phyloP scores from a whole-genome alignment of 2,113 vertebrate species.

The Prolemur simus region DNA sequence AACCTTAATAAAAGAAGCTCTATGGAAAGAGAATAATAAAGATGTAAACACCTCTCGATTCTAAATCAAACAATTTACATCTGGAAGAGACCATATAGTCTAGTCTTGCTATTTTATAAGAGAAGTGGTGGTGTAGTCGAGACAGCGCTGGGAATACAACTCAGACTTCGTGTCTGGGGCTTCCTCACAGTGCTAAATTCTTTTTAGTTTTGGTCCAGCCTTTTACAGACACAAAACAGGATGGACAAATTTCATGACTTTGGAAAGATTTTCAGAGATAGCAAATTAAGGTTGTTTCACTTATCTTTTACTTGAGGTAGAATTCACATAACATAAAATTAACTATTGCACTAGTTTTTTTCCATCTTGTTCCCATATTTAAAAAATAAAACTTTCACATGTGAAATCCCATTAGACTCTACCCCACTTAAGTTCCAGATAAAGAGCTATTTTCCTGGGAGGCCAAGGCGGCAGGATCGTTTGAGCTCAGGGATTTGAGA shows the following conservation, averaged over 20 bases:
- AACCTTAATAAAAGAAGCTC: not conserved
- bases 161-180: not conserved
- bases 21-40: not conserved
- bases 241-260: not conserved
- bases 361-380: not conserved
- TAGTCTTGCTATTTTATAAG: not conserved
- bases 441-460: slow-evolving; percentile 29
- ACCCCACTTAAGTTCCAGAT: slow-evolving; percentile 10
- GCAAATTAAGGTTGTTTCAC: not conserved
- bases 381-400: not conserved
- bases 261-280: not conserved
- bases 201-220: not conserved
- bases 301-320: not conserved
- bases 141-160: not conserved
- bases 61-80: not conserved
- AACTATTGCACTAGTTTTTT: not conserved
- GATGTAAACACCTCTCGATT: not conserved
- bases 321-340: not conserved
- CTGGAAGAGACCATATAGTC: not conserved
- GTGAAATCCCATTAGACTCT: not conserved
- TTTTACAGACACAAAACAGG: not conserved
- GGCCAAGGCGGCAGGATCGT: too few relatives aligned
- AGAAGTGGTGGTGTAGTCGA: not conserved
- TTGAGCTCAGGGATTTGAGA: too few relatives aligned
- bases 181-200: not conserved